Conservation (phyloP, 2,888 invertebrate genomes). For the Hartigia nigra region DNA sequence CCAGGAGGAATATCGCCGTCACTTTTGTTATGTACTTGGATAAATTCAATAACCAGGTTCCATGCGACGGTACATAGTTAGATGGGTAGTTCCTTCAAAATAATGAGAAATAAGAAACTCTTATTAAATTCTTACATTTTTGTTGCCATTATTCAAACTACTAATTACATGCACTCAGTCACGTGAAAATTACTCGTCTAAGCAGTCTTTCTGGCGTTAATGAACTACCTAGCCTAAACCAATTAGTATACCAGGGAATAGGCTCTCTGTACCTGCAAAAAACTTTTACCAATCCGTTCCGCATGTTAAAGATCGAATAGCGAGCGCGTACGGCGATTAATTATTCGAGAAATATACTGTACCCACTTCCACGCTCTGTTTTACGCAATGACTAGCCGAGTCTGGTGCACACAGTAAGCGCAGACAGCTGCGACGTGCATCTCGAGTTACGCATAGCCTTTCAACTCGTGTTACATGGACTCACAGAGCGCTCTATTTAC, state of each 20-base stretch:
- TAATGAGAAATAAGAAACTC: not conserved
- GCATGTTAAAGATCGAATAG: not conserved
- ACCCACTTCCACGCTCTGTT: not conserved
- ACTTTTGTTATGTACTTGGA: not conserved
- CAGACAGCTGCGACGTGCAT: constrained; percentile 40
- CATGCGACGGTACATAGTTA: not conserved
- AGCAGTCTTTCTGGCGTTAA: not conserved
- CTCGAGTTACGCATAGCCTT: constrained; percentile 58
- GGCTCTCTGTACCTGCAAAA: not conserved
- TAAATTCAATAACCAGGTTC: not conserved
- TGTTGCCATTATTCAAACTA: not conserved
- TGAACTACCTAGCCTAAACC: not conserved
- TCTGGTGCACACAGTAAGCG: constrained; percentile 5
- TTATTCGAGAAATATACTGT: not conserved
- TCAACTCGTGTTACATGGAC: constrained; percentile 53
- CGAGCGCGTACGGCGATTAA: not conserved
- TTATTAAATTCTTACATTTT: not conserved
- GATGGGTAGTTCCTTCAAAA: not conserved
- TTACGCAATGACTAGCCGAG: not conserved
- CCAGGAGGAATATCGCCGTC: not conserved
- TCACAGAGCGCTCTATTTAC: not conserved
- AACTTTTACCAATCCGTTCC: not conserved
- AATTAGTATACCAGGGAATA: not conserved
- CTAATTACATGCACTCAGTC: not conserved
- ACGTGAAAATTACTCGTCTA: not conserved